phyloP scores from a whole-genome alignment of 2,113 vertebrate genomes.

The Tychaedon coryphoeus region DNA sequence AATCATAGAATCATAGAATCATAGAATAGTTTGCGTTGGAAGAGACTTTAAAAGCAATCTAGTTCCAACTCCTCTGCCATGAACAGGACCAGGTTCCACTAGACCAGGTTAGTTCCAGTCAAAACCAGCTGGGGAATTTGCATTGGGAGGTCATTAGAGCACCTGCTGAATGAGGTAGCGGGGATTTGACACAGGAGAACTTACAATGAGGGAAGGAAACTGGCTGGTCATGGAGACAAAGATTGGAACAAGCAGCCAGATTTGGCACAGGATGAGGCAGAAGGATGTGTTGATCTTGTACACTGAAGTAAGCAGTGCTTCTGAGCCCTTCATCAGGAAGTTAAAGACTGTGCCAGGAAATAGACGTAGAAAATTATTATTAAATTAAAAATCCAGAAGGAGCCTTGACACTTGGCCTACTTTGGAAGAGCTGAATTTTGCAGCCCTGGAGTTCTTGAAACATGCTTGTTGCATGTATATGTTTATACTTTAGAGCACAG shows the following conservation, averaged over 20 bases:
- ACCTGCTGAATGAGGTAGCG: background rate
- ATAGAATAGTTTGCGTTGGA: background rate
- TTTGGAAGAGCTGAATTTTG: background rate
- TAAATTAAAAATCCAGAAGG: background rate
- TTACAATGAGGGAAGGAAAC: background rate
- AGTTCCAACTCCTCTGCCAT: background rate
- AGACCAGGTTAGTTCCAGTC: background rate
- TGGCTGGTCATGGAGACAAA: background rate
- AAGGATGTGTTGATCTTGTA: background rate
- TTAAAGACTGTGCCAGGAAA: background rate
- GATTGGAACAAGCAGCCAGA: background rate
- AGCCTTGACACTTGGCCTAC: background rate
- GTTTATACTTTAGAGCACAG: background rate
- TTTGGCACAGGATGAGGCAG: background rate
- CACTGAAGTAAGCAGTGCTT: background rate
- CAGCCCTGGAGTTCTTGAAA: background rate
- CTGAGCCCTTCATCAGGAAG: background rate
- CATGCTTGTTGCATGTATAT: accelerated
- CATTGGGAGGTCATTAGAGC: background rate
- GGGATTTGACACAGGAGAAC: background rate
- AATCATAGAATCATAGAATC: too few species aligned
- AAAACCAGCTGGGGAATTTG: background rate
- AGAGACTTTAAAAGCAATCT: background rate
- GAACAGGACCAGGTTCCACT: background rate
- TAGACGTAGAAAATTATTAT: background rate